Base-by-base conservation (phyloP, 2,797 vertebrate species). In the Neopelma chrysocephalum region DNA sequence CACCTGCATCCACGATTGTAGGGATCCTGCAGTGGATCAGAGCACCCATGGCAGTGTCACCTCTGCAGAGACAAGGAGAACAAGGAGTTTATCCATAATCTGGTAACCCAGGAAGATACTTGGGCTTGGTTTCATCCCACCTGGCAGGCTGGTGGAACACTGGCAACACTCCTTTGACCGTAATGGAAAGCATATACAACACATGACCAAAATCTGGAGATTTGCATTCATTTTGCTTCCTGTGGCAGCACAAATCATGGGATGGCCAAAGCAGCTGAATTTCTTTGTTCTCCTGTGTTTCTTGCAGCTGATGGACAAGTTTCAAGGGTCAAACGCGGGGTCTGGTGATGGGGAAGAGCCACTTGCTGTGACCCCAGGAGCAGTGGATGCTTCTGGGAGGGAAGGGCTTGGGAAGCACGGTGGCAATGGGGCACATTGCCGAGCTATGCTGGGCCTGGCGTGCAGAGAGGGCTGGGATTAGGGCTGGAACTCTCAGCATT, bases 391-490 rank as follows among this genome's bases (percentile, higher is more conserved):
- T 43, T 13, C 0, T 31, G 89, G 84, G n/a, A 86, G 89, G 75
- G 87, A 76, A 26, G 42, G 91, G 71, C 25, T 78, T 34, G 68
- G 80, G 29, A 48, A 93, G 58, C 8, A 6, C 13, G 12, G 48
- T 83, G 71, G 86, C 23, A 31, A 51, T 32, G 86, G 94, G 90
- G 83, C 83, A 58, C 20, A 26, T 60, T 97, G 96, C 97, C 76
- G 78, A 98, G 97, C 79, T 90, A 90, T 70, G 95, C 92, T 87
- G 77, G 91, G 93, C 80, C 95, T 97, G 97, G 96, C 96, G 90
- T 96, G 97, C 25, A 6, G 95, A 96, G 92, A 75, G 6, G 95
- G 96, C 90, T 91, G 97, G 97, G 97, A 96, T 93, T 86, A 96
- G 77, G 96, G 87, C 83, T 96, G 95, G 97, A 96, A 96, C 96